These are phyloP conservation scores for Meteorus sp. DNA, from an alignment of 1,140 invertebrate genomes.

Conservation along the genomic window DNA sequence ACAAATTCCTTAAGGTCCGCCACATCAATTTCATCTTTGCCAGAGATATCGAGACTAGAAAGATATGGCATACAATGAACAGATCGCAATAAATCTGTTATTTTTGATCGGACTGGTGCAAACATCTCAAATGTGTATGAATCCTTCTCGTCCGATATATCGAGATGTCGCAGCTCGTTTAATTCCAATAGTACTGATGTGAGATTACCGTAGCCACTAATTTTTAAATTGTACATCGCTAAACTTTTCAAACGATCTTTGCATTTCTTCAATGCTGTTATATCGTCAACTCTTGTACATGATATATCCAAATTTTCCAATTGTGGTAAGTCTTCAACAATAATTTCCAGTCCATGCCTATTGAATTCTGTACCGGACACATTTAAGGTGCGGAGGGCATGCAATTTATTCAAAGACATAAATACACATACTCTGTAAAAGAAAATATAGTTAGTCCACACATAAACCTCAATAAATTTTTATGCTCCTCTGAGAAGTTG, in stretches of 20 bases:
- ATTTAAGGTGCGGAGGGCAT: conserved; percentile 69
- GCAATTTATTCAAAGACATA: conserved; percentile 62
- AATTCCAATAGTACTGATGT: conserved; percentile 65
- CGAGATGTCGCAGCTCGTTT: conserved; percentile 64
- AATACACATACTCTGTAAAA: conserved; percentile 58
- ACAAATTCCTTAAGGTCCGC: conserved; percentile 61
- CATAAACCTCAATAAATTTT: conserved; percentile 1
- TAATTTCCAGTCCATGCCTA: conserved; percentile 68
- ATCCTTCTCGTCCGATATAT: conserved; percentile 68
- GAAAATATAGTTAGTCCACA: conserved; percentile 22
- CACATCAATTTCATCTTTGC: conserved; percentile 62
- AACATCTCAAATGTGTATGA: conserved; percentile 58
- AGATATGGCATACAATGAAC: conserved; percentile 64
- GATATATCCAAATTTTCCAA: conserved; percentile 75
- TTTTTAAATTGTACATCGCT: conserved; percentile 69
- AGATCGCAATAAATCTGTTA: conserved; percentile 58
- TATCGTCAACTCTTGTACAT: conserved; percentile 69
- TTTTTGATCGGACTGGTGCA: conserved; percentile 53
- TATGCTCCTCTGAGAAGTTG: neutral
- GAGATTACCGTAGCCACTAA: conserved; percentile 56
- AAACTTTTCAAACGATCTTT: conserved; percentile 66
- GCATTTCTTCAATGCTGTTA: conserved; percentile 66
- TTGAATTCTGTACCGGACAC: conserved; percentile 75
- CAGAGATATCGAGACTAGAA: conserved; percentile 70
- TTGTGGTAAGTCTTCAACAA: conserved; percentile 70